Conservation (phyloP, 2,113 vertebrate species). For the Marcusenius ussheri region DNA sequence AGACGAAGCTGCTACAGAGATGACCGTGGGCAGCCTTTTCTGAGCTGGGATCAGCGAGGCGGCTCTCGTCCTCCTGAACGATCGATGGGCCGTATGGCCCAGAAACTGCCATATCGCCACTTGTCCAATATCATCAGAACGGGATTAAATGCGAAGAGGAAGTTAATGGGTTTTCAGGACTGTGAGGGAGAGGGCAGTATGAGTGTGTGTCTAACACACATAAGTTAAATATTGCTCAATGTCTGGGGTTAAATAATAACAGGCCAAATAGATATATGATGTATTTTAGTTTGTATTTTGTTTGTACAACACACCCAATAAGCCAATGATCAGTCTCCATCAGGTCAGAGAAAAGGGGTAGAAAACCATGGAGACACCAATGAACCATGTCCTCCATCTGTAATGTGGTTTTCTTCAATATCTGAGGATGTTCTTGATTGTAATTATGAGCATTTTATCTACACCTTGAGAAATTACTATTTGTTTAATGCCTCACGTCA, state of each 20-base stretch:
- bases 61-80: neutral
- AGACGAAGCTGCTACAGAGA: neutral
- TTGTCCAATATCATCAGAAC: neutral
- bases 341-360: neutral
- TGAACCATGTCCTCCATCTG: neutral
- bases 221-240: neutral
- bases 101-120: neutral
- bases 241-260: neutral
- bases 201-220: neutral
- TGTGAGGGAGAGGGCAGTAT: neutral
- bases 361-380: neutral
- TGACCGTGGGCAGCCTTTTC: neutral
- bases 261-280: neutral
- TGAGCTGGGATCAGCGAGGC: neutral
- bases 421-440: neutral
- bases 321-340: neutral
- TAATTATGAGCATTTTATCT: neutral
- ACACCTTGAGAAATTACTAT: neutral
- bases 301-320: neutral
- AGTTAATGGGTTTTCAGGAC: neutral
- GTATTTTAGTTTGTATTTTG: neutral
- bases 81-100: neutral
- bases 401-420: neutral
- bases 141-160: neutral
- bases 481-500: neutral